Evolutionary conservation across 2,888 invertebrate species (phyloP).

Genomic region (Villa cingulata): DNA sequence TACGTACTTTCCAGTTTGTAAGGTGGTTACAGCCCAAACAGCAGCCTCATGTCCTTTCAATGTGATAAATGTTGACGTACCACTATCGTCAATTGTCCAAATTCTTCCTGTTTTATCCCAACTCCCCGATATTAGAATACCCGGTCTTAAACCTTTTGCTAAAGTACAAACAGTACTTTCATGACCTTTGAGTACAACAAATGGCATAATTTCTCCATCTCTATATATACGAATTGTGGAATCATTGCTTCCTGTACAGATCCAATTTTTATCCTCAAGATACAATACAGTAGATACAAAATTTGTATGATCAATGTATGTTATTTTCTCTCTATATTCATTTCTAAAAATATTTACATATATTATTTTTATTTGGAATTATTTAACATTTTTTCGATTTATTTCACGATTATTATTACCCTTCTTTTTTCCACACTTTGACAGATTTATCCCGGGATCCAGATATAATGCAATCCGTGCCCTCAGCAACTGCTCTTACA

Average conservation of each 20-base stretch:
- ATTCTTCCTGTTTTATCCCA: slow-evolving; percentile 85
- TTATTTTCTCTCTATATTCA: slow-evolving; percentile 30
- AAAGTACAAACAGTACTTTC: slow-evolving; percentile 39
- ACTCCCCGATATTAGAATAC: slow-evolving; percentile 66
- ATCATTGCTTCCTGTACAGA: slow-evolving; percentile 84
- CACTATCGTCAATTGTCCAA: slow-evolving; percentile 53
- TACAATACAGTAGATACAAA: slow-evolving; percentile 74
- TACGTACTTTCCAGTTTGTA: slow-evolving; percentile 43
- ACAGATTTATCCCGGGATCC: slow-evolving; percentile 81
- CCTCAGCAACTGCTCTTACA: slow-evolving; percentile 54
- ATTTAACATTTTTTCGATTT: too few relatives aligned
- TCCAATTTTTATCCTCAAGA: slow-evolving; percentile 57
- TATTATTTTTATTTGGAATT: too few relatives aligned
- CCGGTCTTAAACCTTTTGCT: slow-evolving; percentile 36
- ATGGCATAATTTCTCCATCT: slow-evolving; percentile 51
- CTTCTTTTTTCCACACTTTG: slow-evolving; percentile 70
- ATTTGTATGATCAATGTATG: slow-evolving; percentile 67
- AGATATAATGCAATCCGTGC: slow-evolving; percentile 53
- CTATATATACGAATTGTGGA: slow-evolving; percentile 66
- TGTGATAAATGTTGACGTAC: slow-evolving; percentile 41
- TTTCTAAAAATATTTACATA: too few relatives aligned
- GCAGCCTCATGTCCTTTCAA: slow-evolving; percentile 65
- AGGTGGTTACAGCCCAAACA: slow-evolving; percentile 65
- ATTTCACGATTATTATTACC: slow-evolving; percentile 32
- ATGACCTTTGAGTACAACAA: slow-evolving; percentile 62